Evolutionary conservation across 1,140 invertebrate species (phyloP), one percentile per base, ranked within the genome.

Genomic region (Papilio polytes): DNA sequence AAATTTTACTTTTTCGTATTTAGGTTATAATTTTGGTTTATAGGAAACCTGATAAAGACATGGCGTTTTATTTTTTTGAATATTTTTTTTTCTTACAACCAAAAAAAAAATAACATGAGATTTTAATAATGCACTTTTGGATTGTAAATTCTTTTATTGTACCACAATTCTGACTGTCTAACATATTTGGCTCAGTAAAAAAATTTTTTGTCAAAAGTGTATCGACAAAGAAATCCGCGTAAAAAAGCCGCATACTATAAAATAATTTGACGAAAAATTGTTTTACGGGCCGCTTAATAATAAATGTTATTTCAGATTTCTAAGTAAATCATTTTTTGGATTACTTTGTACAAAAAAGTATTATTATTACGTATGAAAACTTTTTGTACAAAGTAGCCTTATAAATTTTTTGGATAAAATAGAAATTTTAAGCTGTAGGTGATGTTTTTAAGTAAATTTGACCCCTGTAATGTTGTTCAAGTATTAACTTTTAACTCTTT

Each of bases 401-500:
- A 51, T 51, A 15, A 18, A 15, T 20, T 36, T 70, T 70, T 70
- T 66, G 9, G 26, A 70, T 18, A 63, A 63, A 26, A 13, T 26
- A 7, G 2, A 70, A 70, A 36, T 70, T 70, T 70, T 70, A 70
- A 70, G 26, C 13, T 31, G 63, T 70, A 70, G 26, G 20, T 70
- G 26, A 70, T 36, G 63, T 70, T 31, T 70, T 70, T 36, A 31
- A 70, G 22, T 4, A 74, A 74, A 51, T 53, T 76, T 31, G n/a
- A 48, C 51, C 80, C 80, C 77, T 84, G 77, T 84, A 81, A 80
- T 70, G 26, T 63, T 63, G 20, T 70, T 70, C 63, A 74, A 74
- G 22, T 80, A 48, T 84, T 79, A 70, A 84, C 82, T 79, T 86
- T 79, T 82, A 73, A 76, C 53, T 72, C 83, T 89, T 86, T 84